Evolutionary conservation across 2,113 vertebrate species (phyloP), one percentile per base, ranked within the genome.

Genomic region (Philantomba maxwellii): DNA sequence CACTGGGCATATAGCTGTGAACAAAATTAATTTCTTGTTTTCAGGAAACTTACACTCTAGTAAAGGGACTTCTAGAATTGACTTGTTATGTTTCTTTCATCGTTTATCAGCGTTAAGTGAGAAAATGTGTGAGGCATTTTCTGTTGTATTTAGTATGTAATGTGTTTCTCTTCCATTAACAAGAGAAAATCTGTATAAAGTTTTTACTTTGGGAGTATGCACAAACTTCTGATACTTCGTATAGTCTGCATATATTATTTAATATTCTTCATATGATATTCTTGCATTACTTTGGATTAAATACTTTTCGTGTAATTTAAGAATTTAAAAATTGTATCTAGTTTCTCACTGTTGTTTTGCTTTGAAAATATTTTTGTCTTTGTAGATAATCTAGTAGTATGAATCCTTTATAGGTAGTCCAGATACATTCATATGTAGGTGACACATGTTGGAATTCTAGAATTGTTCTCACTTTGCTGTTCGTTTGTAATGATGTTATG

Each of bases 351-450:
- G 51, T 33, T 95, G 15, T 95, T 86, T 77, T 86, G 55, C 53
- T 85, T 3, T 91, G 73, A 91, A 89, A 64, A 75, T 89, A 60
- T 81, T 87, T 92, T 86, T 96, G 26, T 80, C n/a, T 95, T 96
- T 93, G 57, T 47, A 91, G 28, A 81, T 64, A 70, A 83, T 58
- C 26, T 77, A 19, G 28, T 89, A 89, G 21, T 91, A 73, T 89
- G 17, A 82, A 47, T 66, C 21, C 15, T 85, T 95, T 94, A 47
- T 83, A 49, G 45, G 8, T 81, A 64, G 53, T 87, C 75, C 33
- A 96, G 23, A 47, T 87, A 25, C 30, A 86, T n/a, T 94, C 17
- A 83, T 3, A 89, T 23, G 83, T 94, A 70, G 83, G 55, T 89
- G 23, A 87, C 47, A 92, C 26, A 66, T 39, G 3, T 73, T 88